Conservation (phyloP, 2,113 vertebrate genomes). For the Procavia capensis region DNA sequence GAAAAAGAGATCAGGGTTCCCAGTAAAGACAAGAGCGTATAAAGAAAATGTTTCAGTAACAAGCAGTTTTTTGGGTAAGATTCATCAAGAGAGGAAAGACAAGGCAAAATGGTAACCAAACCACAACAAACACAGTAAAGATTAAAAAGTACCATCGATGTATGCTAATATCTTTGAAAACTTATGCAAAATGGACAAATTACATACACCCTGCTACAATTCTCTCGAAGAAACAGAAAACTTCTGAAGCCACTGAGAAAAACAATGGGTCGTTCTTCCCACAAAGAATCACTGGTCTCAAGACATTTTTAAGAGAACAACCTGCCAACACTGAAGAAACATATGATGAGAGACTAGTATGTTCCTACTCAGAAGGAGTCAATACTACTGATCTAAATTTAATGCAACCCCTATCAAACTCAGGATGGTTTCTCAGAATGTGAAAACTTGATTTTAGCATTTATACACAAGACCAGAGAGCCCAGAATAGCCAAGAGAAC, state of each 20-base stretch:
- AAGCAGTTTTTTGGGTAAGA: not conserved
- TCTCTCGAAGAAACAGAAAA: not conserved
- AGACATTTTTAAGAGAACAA: not conserved
- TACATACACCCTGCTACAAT: not conserved
- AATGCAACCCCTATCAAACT: not conserved
- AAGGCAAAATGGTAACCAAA: not conserved
- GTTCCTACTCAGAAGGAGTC: fast-evolving
- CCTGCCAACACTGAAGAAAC: too few relatives aligned
- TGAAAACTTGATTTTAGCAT: not conserved
- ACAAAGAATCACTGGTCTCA: not conserved
- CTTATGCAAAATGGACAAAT: not conserved
- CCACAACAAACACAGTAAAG: not conserved
- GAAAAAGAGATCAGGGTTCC: too few relatives aligned
- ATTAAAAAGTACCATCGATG: fast-evolving
- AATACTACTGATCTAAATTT: not conserved
- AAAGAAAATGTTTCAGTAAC: too few relatives aligned
- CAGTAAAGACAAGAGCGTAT: not conserved
- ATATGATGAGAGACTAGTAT: not conserved
- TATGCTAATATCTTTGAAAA: not conserved
- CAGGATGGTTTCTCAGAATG: not conserved
- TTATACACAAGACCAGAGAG: not conserved
- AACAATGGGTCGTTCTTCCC: not conserved
- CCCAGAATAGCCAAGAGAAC: not conserved
- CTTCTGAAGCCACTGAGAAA: not conserved
- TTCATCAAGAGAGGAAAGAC: not conserved